phyloP scores from a whole-genome alignment of 2,113 vertebrate species.

The Ornithorhynchus anatinus region DNA sequence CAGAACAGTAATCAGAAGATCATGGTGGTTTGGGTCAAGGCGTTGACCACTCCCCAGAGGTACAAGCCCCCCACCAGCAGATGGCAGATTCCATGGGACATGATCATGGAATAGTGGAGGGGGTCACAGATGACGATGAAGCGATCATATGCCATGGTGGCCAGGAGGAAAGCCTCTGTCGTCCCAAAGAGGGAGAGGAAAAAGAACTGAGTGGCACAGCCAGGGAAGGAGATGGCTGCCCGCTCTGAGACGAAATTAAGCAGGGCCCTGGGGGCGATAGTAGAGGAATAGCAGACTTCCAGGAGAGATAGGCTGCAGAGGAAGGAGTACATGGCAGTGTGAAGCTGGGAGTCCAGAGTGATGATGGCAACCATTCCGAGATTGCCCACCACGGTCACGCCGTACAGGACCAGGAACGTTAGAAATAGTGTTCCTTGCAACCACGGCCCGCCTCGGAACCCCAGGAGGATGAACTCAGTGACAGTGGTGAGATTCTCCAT shows the following conservation, averaged over 20 bases:
- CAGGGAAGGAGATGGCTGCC: neutral
- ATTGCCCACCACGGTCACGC: constrained; percentile 29
- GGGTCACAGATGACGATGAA: too few species aligned
- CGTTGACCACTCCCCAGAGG: neutral
- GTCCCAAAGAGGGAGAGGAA: too few species aligned
- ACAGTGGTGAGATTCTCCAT: constrained; percentile 16
- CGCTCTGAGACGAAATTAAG: constrained; percentile 1
- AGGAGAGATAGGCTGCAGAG: constrained; percentile 52
- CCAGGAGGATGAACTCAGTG: constrained; percentile 43
- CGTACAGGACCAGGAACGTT: constrained; percentile 32
- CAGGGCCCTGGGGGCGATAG: constrained; percentile 48
- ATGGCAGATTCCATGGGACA: too few species aligned
- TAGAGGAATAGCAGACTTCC: constrained; percentile 49
- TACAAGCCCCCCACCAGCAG: too few species aligned
- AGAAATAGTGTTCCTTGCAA: constrained; percentile 24
- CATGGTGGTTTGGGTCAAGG: neutral
- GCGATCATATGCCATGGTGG: too few species aligned
- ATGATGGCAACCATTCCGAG: constrained; percentile 42
- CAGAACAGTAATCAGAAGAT: too few species aligned
- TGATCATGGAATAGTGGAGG: too few species aligned
- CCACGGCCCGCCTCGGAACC: constrained; percentile 15
- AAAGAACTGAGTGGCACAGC: too few species aligned
- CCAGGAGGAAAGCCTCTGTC: too few species aligned
- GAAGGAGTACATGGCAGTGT: constrained; percentile 51
- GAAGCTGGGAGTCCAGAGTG: constrained; percentile 25